Percentiles rank a stretch among this genome's conserved stretches.
Evolutionary conservation across 2,888 invertebrate genomes (phyloP).

Genomic region (Electrophaes corylata): DNA sequence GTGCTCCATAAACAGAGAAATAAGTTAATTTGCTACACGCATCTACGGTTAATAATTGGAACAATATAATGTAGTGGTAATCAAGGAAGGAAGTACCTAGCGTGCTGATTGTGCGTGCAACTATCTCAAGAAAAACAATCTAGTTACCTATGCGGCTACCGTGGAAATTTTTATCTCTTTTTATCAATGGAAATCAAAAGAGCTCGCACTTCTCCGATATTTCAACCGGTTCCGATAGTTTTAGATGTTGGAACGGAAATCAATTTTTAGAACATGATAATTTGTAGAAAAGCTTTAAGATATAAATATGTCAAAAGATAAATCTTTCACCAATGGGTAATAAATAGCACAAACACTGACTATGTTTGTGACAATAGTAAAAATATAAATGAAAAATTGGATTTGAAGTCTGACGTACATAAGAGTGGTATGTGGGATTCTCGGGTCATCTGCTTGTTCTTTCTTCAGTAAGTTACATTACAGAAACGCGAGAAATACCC

Average conservation of each 20-base stretch:
- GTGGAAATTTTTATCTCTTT: conserved; percentile 43
- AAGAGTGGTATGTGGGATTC: no score
- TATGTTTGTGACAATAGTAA: no score
- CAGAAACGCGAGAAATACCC: no score
- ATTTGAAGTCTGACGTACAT: no score
- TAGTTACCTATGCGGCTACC: conserved; percentile 28
- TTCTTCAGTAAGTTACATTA: no score
- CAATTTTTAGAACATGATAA: background rate
- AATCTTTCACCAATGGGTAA: no score
- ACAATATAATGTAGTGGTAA: conserved; percentile 13
- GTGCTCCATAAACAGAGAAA: conserved; percentile 14
- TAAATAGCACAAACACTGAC: no score
- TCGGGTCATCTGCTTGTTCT: no score
- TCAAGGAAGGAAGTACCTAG: conserved; percentile 37
- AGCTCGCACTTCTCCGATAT: conserved; percentile 33
- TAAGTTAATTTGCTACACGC: conserved; percentile 21
- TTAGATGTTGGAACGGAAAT: conserved; percentile 4
- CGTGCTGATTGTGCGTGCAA: conserved; percentile 33
- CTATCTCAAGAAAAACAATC: conserved; percentile 30
- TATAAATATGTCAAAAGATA: no score
- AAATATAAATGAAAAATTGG: no score
- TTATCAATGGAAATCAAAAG: conserved; percentile 40
- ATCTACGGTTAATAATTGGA: conserved; percentile 20
- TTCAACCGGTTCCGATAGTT: conserved; percentile 3
- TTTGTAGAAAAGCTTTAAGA: background rate